phyloP scores from a whole-genome alignment of 2,888 invertebrate species.

The Pegoplata infirma region DNA sequence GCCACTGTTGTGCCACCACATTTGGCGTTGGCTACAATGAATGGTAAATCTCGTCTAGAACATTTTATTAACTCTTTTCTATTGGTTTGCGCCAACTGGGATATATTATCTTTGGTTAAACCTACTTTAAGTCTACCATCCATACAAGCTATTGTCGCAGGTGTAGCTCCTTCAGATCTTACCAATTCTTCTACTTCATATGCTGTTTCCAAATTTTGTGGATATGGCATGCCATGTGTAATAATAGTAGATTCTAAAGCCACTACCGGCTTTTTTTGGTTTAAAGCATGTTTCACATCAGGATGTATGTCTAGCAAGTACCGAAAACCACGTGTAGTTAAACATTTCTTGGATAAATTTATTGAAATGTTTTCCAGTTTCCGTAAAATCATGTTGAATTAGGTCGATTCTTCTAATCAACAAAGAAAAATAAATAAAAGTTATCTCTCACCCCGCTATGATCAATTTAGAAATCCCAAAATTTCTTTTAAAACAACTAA shows the following conservation, averaged over 20 bases:
- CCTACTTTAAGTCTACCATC: slow-evolving; percentile 91
- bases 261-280: slow-evolving; percentile 85
- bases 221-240: slow-evolving; percentile 98
- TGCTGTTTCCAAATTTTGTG: slow-evolving; percentile 91
- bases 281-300: slow-evolving; percentile 84
- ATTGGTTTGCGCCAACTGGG: slow-evolving; percentile 80
- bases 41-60: slow-evolving; percentile 91
- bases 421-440: too few relatives aligned
- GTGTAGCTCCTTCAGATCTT: slow-evolving; percentile 86
- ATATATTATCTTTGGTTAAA: slow-evolving; percentile 82
- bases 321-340: slow-evolving; percentile 1
- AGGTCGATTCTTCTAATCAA: neutral
- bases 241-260: slow-evolving; percentile 98
- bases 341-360: neutral
- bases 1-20: slow-evolving; percentile 98
- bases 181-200: slow-evolving; percentile 82
- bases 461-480: too few relatives aligned
- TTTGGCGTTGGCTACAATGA: slow-evolving; percentile 83
- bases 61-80: slow-evolving; percentile 83
- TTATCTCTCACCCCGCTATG: too few relatives aligned
- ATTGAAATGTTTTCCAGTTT: slow-evolving; percentile 6
- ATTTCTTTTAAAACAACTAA: too few relatives aligned
- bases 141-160: slow-evolving; percentile 95
- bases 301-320: slow-evolving; percentile 79
- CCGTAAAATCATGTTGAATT: slow-evolving; percentile 30